Base-by-base conservation (phyloP, 1,140 invertebrate genomes). In the Pemphigus obesinymphae region DNA sequence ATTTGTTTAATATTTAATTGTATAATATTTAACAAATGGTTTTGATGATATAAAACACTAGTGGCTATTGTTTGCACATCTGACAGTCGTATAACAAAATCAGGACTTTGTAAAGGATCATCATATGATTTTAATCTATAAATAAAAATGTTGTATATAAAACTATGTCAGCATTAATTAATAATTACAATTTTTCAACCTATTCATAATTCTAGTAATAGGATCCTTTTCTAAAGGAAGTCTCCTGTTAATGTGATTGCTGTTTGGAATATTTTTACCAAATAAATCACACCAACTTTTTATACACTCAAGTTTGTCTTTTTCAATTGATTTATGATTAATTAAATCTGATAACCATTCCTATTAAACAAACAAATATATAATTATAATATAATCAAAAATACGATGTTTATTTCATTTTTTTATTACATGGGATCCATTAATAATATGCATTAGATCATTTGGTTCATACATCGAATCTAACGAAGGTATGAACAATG, bases 381-480 rank as follows among this genome's bases (percentile, higher is more conserved):
- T 48, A 26, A 13, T 73, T 73, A 61, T 3, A 17, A 63, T 26
- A n/a, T 2, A 29, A 29, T 0, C 15, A 31, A 70, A 73, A 50
- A 31, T 50, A 50, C 13, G 50, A 73, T 31, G 34, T 34, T 31
- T 29, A 31, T 20, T 73, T 31, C 31, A 78, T 86, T 40, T n/a
- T n/a, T n/a, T n/a, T n/a, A n/a, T n/a, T 86, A 89, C 89, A 85
- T 87, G 85, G 75, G 90, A 88, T 17, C 89, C 88, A 84, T 90
- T 88, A 37, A 91, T 87, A 43, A 92, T 86, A 40, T 86, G 83
- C 15, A 88, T 72, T 55, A 91, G 85, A 82, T 90, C 89, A 82
- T 89, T 87, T 11, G 90, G 88, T 87, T 92, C 90, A 84, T 92
- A 93, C 83, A 93, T 92, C 0, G 91, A 89, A 17, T 94, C 93